A percentile compares a stretch with the other conserved stretches of the same genome.
Conservation (phyloP, 2,113 vertebrate genomes). For the Psophia crepitans region DNA sequence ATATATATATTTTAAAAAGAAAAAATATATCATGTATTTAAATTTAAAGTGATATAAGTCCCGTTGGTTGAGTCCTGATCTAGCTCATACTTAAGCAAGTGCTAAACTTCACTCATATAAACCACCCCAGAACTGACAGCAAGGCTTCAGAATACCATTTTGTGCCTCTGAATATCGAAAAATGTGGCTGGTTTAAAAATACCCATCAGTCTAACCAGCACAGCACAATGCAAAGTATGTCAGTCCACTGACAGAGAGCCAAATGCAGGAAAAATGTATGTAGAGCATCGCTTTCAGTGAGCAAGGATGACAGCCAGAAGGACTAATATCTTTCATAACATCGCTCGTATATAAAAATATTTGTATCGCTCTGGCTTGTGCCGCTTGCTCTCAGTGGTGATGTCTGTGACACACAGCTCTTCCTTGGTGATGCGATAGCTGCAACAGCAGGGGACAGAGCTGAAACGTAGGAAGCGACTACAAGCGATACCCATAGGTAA, state of each 20-base stretch:
- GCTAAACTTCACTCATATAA: not conserved
- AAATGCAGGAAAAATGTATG: not conserved
- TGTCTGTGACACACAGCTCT: not conserved
- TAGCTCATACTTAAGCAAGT: not conserved
- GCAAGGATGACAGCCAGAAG: not conserved
- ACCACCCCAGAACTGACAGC: not conserved
- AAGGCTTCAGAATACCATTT: constrained; percentile 1
- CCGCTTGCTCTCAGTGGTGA: not conserved
- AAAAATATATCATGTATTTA: no score
- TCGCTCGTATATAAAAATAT: not conserved
- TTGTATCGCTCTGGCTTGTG: not conserved
- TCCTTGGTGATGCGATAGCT: not conserved
- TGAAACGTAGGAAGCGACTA: not conserved
- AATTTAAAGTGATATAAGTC: not conserved
- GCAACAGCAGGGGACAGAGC: not conserved
- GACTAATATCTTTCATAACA: not conserved
- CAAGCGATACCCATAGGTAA: constrained; percentile 23
- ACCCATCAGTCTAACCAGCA: not conserved
- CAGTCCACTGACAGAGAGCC: not conserved
- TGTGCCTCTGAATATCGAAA: not conserved
- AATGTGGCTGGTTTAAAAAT: constrained; percentile 17
- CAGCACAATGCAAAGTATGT: not conserved
- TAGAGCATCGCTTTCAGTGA: not conserved
- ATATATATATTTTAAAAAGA: not conserved
- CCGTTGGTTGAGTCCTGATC: not conserved